These are phyloP conservation scores for Chaenocephalus aceratus DNA, from an alignment of 2,113 vertebrate species.

Conservation along the genomic window DNA sequence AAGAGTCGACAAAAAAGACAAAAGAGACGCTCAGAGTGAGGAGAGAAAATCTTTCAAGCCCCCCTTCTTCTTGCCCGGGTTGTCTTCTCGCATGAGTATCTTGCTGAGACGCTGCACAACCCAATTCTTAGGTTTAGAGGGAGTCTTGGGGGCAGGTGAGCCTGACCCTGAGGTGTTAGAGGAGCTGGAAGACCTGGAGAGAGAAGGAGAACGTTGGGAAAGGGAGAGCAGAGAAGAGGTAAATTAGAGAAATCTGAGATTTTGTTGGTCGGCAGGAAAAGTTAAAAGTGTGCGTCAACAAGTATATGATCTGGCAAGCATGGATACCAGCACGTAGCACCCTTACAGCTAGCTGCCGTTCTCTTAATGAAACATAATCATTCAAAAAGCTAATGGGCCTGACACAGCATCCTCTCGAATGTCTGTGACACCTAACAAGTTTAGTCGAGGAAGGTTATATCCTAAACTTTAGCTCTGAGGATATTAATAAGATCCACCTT, in stretches of 20 bases:
- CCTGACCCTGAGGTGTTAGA: constrained; percentile 74
- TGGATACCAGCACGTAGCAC: constrained; percentile 14
- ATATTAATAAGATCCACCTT: constrained; percentile 25
- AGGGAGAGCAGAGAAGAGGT: background rate
- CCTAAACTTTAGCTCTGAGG: constrained; percentile 6
- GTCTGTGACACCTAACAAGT: constrained; percentile 17
- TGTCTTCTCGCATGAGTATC: constrained; percentile 88
- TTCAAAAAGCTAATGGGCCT: constrained; percentile 9
- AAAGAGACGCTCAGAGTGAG: constrained; percentile 83
- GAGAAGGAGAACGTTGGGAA: background rate
- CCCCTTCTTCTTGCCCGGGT: constrained; percentile 82
- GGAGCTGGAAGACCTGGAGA: constrained; percentile 63
- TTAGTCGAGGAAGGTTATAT: background rate
- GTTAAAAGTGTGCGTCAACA: constrained; percentile 31
- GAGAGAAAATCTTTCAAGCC: constrained; percentile 92
- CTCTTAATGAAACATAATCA: constrained; percentile 39
- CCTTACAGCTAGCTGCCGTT: background rate
- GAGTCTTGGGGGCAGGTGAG: constrained; percentile 78
- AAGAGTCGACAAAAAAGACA: constrained; percentile 22
- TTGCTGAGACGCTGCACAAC: constrained; percentile 90
- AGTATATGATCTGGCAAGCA: constrained; percentile 3
- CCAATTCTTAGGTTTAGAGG: constrained; percentile 83
- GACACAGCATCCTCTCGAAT: constrained; percentile 2
- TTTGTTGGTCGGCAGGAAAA: constrained; percentile 45
- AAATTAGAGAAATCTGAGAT: constrained; percentile 32